phyloP scores from a whole-genome alignment of 2,888 invertebrate genomes.

The Agriopis leucophaearia region DNA sequence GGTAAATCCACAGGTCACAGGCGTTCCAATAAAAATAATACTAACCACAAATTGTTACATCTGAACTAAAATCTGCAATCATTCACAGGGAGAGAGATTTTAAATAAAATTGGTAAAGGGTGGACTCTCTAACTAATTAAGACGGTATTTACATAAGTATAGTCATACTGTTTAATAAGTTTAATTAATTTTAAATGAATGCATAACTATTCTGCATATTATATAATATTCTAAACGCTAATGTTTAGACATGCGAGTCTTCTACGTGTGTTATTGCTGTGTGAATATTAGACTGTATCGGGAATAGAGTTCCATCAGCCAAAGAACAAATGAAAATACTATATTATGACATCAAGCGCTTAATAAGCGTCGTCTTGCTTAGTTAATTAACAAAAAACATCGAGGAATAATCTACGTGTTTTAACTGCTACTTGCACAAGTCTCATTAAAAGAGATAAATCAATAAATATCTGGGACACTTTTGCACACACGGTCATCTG shows the following conservation, averaged over 20 bases:
- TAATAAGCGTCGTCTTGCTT: not conserved
- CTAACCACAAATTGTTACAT: not conserved
- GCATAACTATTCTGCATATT: too few relatives aligned
- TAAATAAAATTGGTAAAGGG: not conserved
- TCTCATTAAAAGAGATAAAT: not conserved
- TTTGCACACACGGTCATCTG: too few relatives aligned
- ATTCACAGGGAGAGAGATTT: not conserved
- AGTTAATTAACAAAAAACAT: not conserved
- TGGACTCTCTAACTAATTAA: slow-evolving; percentile 15
- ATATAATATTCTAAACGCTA: too few relatives aligned
- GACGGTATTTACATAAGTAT: slow-evolving; percentile 6
- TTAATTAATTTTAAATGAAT: slow-evolving; percentile 9
- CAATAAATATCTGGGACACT: too few relatives aligned
- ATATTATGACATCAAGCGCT: not conserved
- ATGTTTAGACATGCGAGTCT: too few relatives aligned
- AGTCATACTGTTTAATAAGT: slow-evolving; percentile 15
- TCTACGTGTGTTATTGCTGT: slow-evolving; percentile 23
- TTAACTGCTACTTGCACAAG: not conserved
- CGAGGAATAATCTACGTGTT: not conserved
- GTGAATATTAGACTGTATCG: not conserved
- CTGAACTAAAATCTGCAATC: not conserved
- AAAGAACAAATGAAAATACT: slow-evolving; percentile 4
- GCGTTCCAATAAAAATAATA: not conserved
- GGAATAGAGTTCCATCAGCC: slow-evolving; percentile 10
- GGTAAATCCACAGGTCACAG: slow-evolving; percentile 26